Evolutionary conservation across 2,888 invertebrate species (phyloP).

Genomic region (Trichogramma evanescens): DNA sequence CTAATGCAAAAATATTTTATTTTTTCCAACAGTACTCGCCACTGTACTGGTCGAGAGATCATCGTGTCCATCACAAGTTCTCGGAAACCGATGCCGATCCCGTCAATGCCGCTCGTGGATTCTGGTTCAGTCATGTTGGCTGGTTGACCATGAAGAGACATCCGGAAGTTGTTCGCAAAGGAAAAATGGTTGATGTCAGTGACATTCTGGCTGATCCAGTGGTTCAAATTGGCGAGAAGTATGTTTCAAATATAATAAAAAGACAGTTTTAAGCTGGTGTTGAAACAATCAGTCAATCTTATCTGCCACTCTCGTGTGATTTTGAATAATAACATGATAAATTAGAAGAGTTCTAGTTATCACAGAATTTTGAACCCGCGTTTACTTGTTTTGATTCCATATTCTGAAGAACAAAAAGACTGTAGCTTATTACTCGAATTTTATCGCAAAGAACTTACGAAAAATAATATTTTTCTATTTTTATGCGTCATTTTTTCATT

Average conservation of each 20-base stretch:
- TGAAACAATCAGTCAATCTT: too few species aligned
- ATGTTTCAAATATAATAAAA: slow-evolving; percentile 24
- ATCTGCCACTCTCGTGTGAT: too few species aligned
- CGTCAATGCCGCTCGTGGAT: slow-evolving; percentile 73
- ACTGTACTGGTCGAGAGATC: slow-evolving; percentile 68
- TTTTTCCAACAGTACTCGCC: slow-evolving; percentile 54
- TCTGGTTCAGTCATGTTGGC: slow-evolving; percentile 88
- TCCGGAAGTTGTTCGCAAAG: slow-evolving; percentile 71
- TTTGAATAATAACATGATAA: too few species aligned
- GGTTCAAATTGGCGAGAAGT: slow-evolving; percentile 69
- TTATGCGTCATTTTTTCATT: background rate
- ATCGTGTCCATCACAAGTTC: slow-evolving; percentile 68
- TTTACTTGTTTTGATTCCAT: too few species aligned
- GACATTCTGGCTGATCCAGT: slow-evolving; percentile 74
- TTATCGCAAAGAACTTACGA: too few species aligned
- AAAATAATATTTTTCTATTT: too few species aligned
- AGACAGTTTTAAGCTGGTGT: too few species aligned
- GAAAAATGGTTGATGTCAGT: slow-evolving; percentile 68
- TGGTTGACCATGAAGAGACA: slow-evolving; percentile 89
- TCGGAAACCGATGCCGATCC: slow-evolving; percentile 69
- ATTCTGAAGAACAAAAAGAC: too few species aligned
- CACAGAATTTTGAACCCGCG: too few species aligned
- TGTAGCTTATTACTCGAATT: too few species aligned
- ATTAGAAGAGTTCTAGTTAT: too few species aligned
- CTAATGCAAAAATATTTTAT: background rate